Percentiles rank a stretch among this genome's conserved stretches.
These are phyloP conservation scores for Nibea coibor DNA, from an alignment of 2,113 vertebrate species.

Conservation along the genomic window DNA sequence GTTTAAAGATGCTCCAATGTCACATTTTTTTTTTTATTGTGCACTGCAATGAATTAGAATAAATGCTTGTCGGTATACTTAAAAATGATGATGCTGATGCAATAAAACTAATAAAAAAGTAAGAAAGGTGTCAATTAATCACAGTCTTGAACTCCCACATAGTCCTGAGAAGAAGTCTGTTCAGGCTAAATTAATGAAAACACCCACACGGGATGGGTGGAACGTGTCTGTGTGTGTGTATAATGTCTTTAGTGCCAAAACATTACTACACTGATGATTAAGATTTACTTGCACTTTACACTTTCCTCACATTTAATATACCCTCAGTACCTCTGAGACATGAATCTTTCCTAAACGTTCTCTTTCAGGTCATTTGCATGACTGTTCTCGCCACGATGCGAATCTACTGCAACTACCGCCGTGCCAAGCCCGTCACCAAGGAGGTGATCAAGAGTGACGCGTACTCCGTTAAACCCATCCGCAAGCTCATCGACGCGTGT, in stretches of 20 bases:
- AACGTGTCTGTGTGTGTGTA: neutral
- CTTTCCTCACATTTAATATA: neutral
- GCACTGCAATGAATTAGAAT: no score
- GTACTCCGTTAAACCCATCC: constrained; percentile 91
- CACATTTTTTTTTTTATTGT: neutral
- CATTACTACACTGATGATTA: neutral
- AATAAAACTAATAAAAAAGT: no score
- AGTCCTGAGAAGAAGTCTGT: neutral
- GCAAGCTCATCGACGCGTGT: constrained; percentile 94
- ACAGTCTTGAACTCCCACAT: neutral
- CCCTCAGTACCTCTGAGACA: neutral
- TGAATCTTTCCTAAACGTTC: neutral
- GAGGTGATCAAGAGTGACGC: constrained; percentile 93
- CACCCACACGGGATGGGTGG: neutral
- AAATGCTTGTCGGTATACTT: no score
- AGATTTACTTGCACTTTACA: neutral
- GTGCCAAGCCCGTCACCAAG: constrained; percentile 90
- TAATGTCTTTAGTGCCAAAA: neutral
- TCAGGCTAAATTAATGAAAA: neutral
- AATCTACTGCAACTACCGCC: constrained; percentile 95
- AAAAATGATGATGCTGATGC: no score
- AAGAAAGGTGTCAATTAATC: no score
- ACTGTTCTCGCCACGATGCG: constrained; percentile 93
- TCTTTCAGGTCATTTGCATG: constrained; percentile 89
- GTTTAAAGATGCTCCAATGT: neutral